A percentile compares a stretch with the other conserved stretches of the same genome.
phyloP scores from a whole-genome alignment of 2,888 invertebrate species.

The Zaprionus obscuricornis region DNA sequence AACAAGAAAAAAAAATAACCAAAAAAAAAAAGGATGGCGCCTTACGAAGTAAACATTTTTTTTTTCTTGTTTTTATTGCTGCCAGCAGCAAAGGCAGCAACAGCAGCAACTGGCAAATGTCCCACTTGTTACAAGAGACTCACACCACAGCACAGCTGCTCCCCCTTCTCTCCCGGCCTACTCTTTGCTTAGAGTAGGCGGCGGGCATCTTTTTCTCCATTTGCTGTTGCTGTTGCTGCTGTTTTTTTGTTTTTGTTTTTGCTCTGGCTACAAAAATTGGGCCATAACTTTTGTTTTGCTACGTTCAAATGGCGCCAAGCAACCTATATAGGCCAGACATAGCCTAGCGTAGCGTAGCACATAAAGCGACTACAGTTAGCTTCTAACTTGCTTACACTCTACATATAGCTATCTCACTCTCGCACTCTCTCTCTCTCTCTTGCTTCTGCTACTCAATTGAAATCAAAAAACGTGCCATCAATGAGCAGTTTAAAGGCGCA shows the following conservation, averaged over 20 bases:
- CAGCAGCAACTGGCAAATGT: constrained; percentile 71
- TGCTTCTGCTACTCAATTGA: constrained; percentile 39
- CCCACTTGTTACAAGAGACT: constrained; percentile 71
- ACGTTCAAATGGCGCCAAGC: constrained; percentile 76
- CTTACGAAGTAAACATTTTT: constrained; percentile 67
- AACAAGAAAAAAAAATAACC: constrained; percentile 11
- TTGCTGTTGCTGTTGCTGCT: constrained; percentile 38
- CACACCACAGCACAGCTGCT: too few relatives aligned
- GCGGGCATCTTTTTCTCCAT: too few relatives aligned
- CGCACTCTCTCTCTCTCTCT: neutral
- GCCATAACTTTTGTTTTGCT: constrained; percentile 76
- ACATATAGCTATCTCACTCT: constrained; percentile 24
- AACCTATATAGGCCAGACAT: constrained; percentile 77
- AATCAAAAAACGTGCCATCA: constrained; percentile 68
- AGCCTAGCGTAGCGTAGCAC: constrained; percentile 24
- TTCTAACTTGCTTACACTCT: too few relatives aligned
- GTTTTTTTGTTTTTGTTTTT: too few relatives aligned
- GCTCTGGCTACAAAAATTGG: constrained; percentile 67
- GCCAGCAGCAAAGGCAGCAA: constrained; percentile 62
- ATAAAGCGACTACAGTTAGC: too few relatives aligned
- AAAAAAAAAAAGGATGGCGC: constrained; percentile 69
- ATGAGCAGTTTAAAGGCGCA: too few relatives aligned
- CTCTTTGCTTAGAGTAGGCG: neutral
- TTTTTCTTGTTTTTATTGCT: constrained; percentile 72
- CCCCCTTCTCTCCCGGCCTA: constrained; percentile 13